A percentile compares a stretch with the other conserved stretches of the same genome.
These are phyloP conservation scores for Pentamera pediparva DNA, from an alignment of 53 echinoderm and acorn worm species.

Conservation along the genomic window DNA sequence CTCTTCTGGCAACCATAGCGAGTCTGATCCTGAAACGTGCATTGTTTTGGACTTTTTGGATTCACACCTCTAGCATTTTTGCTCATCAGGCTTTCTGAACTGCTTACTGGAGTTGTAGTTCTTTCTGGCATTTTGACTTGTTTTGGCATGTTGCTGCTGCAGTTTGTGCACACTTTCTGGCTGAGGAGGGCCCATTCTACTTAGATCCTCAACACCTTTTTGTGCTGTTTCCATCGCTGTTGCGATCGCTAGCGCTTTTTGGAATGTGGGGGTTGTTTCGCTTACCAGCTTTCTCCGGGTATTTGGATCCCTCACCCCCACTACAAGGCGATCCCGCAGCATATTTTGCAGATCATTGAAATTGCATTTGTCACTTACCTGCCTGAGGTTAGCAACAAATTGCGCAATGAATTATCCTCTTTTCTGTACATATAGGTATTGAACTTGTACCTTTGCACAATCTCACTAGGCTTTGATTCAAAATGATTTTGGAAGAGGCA, in stretches of 20 bases:
- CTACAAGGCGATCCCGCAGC: conserved; percentile 36
- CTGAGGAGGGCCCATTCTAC: neutral
- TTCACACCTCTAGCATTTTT: no score
- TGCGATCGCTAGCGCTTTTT: conserved; percentile 30
- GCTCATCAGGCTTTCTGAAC: no score
- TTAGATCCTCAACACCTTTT: conserved; percentile 34
- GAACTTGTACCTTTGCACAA: neutral
- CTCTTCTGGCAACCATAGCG: neutral
- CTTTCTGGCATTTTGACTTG: neutral
- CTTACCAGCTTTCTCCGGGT: conserved; percentile 40
- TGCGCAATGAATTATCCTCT: neutral
- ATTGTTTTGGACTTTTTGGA: no score
- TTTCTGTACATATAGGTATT: neutral
- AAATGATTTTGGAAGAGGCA: neutral
- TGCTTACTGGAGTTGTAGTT: no score
- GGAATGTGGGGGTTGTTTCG: conserved; percentile 21
- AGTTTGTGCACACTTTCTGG: neutral
- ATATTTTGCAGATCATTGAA: conserved; percentile 41
- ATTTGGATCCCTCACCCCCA: conserved; percentile 10
- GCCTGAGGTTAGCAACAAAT: conserved; percentile 8
- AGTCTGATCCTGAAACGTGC: neutral
- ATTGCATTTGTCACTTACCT: conserved; percentile 36
- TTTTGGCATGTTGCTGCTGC: neutral
- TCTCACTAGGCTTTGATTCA: conserved; percentile 3
- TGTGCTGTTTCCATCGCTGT: conserved; percentile 48